Conservation (phyloP, 2,888 invertebrate genomes). For the Pseudococcus longispinus region DNA sequence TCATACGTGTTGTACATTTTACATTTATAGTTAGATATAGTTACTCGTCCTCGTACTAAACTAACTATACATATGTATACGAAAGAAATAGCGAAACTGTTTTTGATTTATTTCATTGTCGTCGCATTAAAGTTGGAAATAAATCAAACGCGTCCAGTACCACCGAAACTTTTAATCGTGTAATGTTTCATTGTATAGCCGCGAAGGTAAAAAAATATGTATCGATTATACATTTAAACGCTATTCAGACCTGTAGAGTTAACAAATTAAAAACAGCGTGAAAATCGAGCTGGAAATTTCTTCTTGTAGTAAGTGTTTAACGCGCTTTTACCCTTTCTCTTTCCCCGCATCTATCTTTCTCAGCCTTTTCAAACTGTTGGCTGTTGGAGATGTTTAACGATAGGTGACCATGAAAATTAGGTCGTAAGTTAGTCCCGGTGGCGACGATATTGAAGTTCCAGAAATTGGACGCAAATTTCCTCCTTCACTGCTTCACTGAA, state of each 20-base stretch:
- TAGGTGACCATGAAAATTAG: neutral
- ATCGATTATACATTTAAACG: slow-evolving; percentile 3
- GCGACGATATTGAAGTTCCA: too few relatives aligned
- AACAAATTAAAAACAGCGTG: slow-evolving; percentile 34
- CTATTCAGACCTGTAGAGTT: neutral
- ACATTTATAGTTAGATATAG: neutral
- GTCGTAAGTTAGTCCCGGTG: neutral
- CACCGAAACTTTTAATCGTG: slow-evolving; percentile 4
- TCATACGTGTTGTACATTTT: neutral
- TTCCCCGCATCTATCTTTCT: neutral
- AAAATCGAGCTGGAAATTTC: slow-evolving; percentile 19
- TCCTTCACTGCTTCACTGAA: too few relatives aligned
- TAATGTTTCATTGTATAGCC: neutral
- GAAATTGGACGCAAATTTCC: too few relatives aligned
- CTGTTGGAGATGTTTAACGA: neutral
- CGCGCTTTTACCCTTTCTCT: neutral
- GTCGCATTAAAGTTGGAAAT: slow-evolving; percentile 24
- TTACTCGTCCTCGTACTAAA: neutral
- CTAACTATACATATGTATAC: neutral
- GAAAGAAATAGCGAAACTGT: slow-evolving; percentile 27
- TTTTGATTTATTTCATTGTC: slow-evolving; percentile 21
- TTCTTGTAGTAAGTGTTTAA: neutral
- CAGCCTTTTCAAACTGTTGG: neutral
- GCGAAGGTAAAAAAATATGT: neutral
- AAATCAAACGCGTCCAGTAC: neutral